A percentile compares a stretch with the other conserved stretches of the same genome.
phyloP scores from a whole-genome alignment of 2,113 vertebrate species.

The Eubucco bourcierii region DNA sequence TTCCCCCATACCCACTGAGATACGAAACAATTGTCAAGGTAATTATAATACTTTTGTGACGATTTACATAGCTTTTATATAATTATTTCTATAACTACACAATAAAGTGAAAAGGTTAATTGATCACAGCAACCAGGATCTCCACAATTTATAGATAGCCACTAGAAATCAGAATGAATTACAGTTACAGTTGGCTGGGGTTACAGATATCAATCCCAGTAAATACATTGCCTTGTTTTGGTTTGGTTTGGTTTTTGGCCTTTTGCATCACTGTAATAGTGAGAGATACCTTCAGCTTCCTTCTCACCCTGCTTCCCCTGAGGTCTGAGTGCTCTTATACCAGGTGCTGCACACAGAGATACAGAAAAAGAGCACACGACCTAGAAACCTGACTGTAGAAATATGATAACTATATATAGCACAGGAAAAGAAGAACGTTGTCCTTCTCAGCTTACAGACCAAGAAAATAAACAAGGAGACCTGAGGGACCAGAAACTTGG shows the following conservation, averaged over 20 bases:
- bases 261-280: neutral
- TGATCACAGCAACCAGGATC: neutral
- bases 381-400: neutral
- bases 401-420: neutral
- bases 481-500: neutral
- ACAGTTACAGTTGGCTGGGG: neutral
- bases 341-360: rapidly evolving
- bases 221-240: neutral
- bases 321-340: neutral
- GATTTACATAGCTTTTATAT: neutral
- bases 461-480: neutral
- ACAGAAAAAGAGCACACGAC: neutral
- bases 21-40: conserved; percentile 14
- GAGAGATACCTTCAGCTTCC: neutral
- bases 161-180: neutral
- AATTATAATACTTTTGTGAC: conserved; percentile 37
- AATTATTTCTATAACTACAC: neutral
- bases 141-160: neutral
- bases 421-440: neutral
- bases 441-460: neutral
- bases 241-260: neutral
- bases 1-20: neutral
- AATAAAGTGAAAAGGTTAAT: neutral
- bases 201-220: neutral
- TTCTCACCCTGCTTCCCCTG: neutral